Evolutionary conservation across 2,797 vertebrate genomes (phyloP).

Genomic region (Peromyscus attwateri): DNA sequence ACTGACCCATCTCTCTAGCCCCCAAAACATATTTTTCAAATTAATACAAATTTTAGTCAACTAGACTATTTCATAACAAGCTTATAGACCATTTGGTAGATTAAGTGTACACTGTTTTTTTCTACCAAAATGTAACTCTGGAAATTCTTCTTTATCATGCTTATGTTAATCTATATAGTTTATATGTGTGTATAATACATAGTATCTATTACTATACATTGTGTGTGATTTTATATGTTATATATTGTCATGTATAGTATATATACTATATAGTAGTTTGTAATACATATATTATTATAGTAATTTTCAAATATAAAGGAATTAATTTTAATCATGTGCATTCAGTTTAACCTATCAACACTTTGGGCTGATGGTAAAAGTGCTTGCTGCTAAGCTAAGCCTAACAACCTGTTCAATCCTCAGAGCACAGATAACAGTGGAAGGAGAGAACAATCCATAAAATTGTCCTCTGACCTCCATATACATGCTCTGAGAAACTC

Average conservation of each 20-base stretch:
- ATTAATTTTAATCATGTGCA: background rate
- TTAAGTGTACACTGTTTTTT: conserved; percentile 1
- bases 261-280: background rate
- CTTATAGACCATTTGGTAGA: background rate
- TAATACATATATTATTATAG: background rate
- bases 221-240: background rate
- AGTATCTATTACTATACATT: background rate
- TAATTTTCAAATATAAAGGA: background rate
- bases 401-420: background rate
- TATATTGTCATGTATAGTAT: background rate
- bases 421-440: background rate
- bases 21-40: conserved; percentile 32
- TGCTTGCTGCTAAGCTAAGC: background rate
- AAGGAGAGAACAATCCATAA: background rate
- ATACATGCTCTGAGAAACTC: background rate
- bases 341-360: background rate
- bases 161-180: conserved; percentile 51
- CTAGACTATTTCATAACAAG: conserved; percentile 29
- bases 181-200: background rate
- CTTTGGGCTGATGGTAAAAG: background rate
- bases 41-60: conserved; percentile 32
- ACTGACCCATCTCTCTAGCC: background rate
- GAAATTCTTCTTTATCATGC: background rate
- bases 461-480: background rate
- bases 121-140: conserved; percentile 38